phyloP scores from a whole-genome alignment of 2,113 vertebrate species.

The Alligator mississippiensis region DNA sequence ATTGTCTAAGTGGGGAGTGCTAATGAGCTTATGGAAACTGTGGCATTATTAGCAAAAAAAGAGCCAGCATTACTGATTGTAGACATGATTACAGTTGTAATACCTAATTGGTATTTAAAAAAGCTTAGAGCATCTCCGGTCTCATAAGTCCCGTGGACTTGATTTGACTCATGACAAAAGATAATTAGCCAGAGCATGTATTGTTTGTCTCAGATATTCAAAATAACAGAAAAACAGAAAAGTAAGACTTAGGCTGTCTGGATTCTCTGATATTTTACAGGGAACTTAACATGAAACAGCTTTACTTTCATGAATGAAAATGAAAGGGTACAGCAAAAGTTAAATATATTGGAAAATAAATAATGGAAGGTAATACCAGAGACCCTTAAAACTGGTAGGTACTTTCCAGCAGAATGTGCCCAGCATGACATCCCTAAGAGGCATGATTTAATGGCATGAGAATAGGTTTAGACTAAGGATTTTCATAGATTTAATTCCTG shows the following conservation, averaged over 20 bases:
- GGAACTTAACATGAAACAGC: not conserved
- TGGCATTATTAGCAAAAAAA: slow-evolving; percentile 28
- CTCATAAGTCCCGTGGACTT: not conserved
- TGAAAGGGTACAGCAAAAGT: not conserved
- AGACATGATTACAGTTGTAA: not conserved
- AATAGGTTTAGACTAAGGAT: not conserved
- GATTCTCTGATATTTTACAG: not conserved
- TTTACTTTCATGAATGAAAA: slow-evolving; percentile 19
- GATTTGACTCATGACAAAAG: slow-evolving; percentile 19
- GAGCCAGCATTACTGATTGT: not conserved
- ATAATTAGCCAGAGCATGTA: not conserved
- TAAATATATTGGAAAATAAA: not conserved
- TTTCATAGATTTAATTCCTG: not conserved
- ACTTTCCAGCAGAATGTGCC: not conserved
- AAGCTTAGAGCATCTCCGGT: not conserved
- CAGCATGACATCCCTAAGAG: not conserved
- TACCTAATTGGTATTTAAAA: slow-evolving; percentile 32
- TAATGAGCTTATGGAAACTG: slow-evolving; percentile 29
- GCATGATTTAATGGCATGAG: not conserved
- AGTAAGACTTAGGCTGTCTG: not conserved
- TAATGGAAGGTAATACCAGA: not conserved
- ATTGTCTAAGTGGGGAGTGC: slow-evolving; percentile 12
- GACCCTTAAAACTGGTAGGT: not conserved
- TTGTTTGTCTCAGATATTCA: not conserved
- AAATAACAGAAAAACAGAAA: not conserved